Evolutionary conservation across 2,797 vertebrate genomes (phyloP), one percentile per base, ranked within the genome.

Genomic region (Psittacula derbiana): DNA sequence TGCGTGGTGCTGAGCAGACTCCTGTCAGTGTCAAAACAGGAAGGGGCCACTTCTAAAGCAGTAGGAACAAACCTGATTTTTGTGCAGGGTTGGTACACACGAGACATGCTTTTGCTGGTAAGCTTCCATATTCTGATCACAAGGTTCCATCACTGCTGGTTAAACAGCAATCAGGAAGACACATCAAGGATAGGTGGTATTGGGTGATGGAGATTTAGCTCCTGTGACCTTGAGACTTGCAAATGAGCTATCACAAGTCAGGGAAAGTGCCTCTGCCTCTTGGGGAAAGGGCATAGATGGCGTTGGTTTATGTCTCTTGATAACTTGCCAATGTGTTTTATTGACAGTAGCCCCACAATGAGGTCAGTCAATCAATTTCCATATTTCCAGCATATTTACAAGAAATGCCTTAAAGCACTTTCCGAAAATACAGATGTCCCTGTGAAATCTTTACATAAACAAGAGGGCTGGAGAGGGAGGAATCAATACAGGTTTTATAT

Each of bases 291-390:
- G 79, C 74, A 52, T 64, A 52, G 58, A 80, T 49, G 55, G 47
- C 36, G 80, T 94, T 92, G 70, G 33, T 92, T 84, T 94, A 76
- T 80, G 84, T 80, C 71, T 96, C 88, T 94, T 95, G 84, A 76
- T 95, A 87, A 93, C 61, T 71, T 94, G 95, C 88, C 94, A 95
- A 75, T 86, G 69, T 93, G 60, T 80, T 89, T 92, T 93, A 91
- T 95, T 95, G 94, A 93, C 86, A 79, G 38, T 38, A 78, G 86
- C 58, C 61, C 89, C 91, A 87, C 92, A 96, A 86, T 0, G 14
- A 97, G 95, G 89, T 93, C 96, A 81, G 84, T 97, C 95, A 90
- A 76, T 95, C 95, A 71, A 16, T 95, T 93, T 96, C 92, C 78
- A 86, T 94, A 95, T 95, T 95, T 95, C 76, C 85, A 84, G 62